Conservation (phyloP, 2,113 vertebrate species). For the Pterophyllum scalare region DNA sequence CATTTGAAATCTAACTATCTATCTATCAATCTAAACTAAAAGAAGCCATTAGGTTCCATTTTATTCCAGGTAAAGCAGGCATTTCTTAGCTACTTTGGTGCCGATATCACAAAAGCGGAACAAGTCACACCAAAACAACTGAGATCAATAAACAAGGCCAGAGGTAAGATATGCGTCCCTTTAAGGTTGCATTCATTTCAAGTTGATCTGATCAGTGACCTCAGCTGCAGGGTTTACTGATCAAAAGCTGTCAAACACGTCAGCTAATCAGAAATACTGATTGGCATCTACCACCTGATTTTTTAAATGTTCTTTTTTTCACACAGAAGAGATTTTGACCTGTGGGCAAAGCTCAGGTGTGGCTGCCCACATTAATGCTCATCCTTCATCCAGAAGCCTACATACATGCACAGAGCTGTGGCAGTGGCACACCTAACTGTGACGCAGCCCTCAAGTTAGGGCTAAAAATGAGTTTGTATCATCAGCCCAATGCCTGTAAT, state of each 20-base stretch:
- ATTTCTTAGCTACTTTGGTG: neutral
- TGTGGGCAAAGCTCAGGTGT: neutral
- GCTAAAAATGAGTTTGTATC: neutral
- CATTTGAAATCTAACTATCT: no score
- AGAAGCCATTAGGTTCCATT: neutral
- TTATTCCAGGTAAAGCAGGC: neutral
- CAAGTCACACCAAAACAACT: neutral
- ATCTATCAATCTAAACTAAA: neutral
- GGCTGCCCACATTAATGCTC: neutral
- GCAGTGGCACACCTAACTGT: slow-evolving; percentile 3
- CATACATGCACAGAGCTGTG: neutral
- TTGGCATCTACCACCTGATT: neutral
- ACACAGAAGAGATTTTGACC: neutral
- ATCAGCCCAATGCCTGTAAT: neutral
- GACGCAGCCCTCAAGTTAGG: neutral
- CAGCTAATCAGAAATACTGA: neutral
- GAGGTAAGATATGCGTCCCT: neutral
- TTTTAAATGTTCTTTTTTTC: neutral
- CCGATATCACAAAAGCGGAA: fast-evolving
- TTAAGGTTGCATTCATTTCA: neutral
- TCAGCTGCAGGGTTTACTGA: neutral
- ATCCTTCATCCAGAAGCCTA: neutral
- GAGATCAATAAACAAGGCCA: neutral
- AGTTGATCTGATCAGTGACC: neutral
- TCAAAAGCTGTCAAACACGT: neutral